phyloP scores from a whole-genome alignment of 1,140 invertebrate genomes.

The Prorops nasuta region DNA sequence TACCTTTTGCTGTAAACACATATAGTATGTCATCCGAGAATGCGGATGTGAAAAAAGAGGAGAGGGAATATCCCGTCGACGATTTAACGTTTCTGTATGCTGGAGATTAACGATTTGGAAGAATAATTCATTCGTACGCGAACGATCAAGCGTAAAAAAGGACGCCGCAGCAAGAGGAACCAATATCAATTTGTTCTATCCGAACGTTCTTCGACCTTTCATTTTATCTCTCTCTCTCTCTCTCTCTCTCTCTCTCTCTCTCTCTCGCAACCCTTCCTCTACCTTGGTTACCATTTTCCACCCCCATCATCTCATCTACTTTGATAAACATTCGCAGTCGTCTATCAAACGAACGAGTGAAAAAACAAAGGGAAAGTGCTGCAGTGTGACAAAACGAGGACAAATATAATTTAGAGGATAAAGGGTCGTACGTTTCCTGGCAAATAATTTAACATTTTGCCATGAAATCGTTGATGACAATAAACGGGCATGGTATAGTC shows the following conservation, averaged over 20 bases:
- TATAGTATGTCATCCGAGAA: too few species aligned
- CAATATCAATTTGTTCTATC: conserved; percentile 19
- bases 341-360: not conserved
- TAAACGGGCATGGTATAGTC: too few species aligned
- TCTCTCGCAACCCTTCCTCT: not conserved
- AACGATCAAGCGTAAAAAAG: conserved; percentile 11
- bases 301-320: not conserved
- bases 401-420: too few species aligned
- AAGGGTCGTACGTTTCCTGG: too few species aligned
- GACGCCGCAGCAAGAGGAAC: conserved; percentile 1
- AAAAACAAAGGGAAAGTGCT: too few species aligned
- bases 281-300: not conserved
- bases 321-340: too few species aligned
- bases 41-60: not conserved
- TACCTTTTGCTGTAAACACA: too few species aligned
- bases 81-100: conserved; percentile 20
- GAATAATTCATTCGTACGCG: conserved; percentile 28
- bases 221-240: too few species aligned
- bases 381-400: too few species aligned
- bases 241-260: too few species aligned
- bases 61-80: conserved; percentile 1
- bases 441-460: too few species aligned
- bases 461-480: too few species aligned
- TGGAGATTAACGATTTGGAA: conserved; percentile 30
- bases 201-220: not conserved